These are phyloP conservation scores for Eupsilia transversa DNA, from an alignment of 2,888 invertebrate species.

Conservation along the genomic window DNA sequence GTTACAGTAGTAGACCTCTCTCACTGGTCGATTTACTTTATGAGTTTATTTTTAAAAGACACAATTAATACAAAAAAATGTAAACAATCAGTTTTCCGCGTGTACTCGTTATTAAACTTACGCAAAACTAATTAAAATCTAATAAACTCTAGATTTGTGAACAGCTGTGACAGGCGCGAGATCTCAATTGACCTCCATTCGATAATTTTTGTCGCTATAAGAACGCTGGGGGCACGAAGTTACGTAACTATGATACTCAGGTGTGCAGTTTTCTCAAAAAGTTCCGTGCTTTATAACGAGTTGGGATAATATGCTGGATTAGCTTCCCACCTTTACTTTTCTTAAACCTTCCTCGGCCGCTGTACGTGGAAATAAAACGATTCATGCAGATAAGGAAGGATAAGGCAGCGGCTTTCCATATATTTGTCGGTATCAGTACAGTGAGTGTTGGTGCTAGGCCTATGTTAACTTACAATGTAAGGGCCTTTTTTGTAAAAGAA, in stretches of 20 bases:
- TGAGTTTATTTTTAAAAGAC: not conserved
- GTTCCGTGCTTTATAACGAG: slow-evolving; percentile 65
- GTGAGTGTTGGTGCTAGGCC: slow-evolving; percentile 29
- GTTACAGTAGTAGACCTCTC: not conserved
- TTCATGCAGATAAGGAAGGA: slow-evolving; percentile 57
- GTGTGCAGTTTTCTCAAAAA: slow-evolving; percentile 62
- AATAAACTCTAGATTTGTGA: slow-evolving; percentile 43
- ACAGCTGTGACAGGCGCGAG: slow-evolving; percentile 18
- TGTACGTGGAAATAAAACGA: slow-evolving; percentile 58
- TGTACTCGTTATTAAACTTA: slow-evolving; percentile 28
- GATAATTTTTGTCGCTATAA: slow-evolving; percentile 61
- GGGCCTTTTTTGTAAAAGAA: slow-evolving; percentile 11
- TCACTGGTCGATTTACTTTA: not conserved
- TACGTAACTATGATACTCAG: slow-evolving; percentile 52
- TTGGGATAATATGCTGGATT: slow-evolving; percentile 66
- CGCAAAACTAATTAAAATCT: slow-evolving; percentile 20
- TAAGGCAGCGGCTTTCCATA: slow-evolving; percentile 62
- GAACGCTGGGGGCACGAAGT: slow-evolving; percentile 45
- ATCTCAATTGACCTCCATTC: slow-evolving; percentile 51
- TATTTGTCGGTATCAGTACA: slow-evolving; percentile 61
- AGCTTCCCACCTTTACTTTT: slow-evolving; percentile 60
- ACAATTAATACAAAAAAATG: not conserved
- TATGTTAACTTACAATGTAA: slow-evolving; percentile 26
- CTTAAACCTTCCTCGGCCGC: slow-evolving; percentile 41
- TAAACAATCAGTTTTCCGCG: not conserved